A percentile compares a stretch with the other conserved stretches of the same genome.
phyloP scores from a whole-genome alignment of 2,888 invertebrate species.

The Stegana nigrithorax region DNA sequence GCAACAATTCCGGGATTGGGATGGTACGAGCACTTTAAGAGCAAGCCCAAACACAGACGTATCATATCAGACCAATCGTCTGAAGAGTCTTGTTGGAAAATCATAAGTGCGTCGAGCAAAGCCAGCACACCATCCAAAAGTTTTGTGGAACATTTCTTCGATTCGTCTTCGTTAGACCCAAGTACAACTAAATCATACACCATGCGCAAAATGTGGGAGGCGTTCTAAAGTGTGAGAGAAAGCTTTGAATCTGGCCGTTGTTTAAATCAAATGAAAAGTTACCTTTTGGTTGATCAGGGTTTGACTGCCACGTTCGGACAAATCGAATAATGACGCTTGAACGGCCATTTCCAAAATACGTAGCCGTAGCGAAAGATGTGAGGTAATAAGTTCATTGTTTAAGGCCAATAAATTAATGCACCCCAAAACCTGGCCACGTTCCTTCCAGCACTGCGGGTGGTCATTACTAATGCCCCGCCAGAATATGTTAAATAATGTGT shows the following conservation, averaged over 20 bases:
- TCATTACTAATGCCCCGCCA: constrained; percentile 74
- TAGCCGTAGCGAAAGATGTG: constrained; percentile 71
- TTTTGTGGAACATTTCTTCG: constrained; percentile 70
- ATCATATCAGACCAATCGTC: constrained; percentile 73
- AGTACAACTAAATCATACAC: constrained; percentile 73
- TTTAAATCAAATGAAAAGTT: not conserved
- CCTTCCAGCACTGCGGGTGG: constrained; percentile 72
- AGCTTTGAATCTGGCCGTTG: not conserved
- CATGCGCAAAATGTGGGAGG: constrained; percentile 72
- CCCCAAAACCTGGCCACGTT: constrained; percentile 73
- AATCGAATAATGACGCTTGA: constrained; percentile 72
- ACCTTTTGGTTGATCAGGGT: constrained; percentile 69
- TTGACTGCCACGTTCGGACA: constrained; percentile 70
- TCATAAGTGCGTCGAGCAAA: constrained; percentile 71
- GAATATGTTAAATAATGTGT: constrained; percentile 72
- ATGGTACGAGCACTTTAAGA: constrained; percentile 69
- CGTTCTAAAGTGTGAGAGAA: constrained; percentile 64
- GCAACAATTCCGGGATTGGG: constrained; percentile 72
- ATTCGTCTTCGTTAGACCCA: constrained; percentile 70
- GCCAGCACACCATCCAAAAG: constrained; percentile 72
- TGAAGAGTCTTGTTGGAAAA: constrained; percentile 71
- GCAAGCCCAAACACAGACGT: constrained; percentile 69
- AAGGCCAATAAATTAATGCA: constrained; percentile 72
- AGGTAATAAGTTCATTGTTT: constrained; percentile 72
- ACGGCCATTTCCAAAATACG: constrained; percentile 73